Conservation (phyloP, 1,140 invertebrate species). For the Antheraea mylitta region DNA sequence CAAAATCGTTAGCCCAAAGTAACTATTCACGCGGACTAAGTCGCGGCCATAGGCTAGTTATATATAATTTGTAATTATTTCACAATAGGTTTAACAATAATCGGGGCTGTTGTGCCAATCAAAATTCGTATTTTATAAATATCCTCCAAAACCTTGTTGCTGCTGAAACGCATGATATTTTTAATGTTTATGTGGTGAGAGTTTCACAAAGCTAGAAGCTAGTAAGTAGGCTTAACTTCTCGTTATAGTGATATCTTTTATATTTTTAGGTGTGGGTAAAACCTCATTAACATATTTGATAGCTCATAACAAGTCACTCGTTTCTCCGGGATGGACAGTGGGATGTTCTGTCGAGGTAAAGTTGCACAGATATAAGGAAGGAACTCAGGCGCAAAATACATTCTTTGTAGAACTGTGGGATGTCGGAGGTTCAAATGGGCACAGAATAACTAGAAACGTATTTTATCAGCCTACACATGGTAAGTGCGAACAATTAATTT, state of each 20-base stretch:
- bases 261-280: conserved; percentile 92
- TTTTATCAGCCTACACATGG: conserved; percentile 97
- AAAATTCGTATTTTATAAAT: no score
- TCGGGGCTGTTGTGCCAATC: no score
- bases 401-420: conserved; percentile 98
- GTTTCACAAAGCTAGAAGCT: no score
- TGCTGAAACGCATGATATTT: no score
- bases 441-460: conserved; percentile 93
- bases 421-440: conserved; percentile 95
- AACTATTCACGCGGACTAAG: no score
- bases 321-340: conserved; percentile 94
- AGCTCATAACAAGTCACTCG: conserved; percentile 91
- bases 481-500: conserved; percentile 60
- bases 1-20: no score
- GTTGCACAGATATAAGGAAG: conserved; percentile 97
- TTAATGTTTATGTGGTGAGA: no score
- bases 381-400: conserved; percentile 92
- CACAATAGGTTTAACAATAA: no score
- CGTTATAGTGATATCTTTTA: neutral
- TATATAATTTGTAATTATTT: no score
- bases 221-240: neutral
- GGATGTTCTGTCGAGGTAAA: conserved; percentile 97
- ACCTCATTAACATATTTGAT: conserved; percentile 95
- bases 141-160: no score
- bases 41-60: no score